These are phyloP conservation scores for Eulacestoma nigropectus DNA, from an alignment of 2,113 vertebrate genomes.

Conservation along the genomic window DNA sequence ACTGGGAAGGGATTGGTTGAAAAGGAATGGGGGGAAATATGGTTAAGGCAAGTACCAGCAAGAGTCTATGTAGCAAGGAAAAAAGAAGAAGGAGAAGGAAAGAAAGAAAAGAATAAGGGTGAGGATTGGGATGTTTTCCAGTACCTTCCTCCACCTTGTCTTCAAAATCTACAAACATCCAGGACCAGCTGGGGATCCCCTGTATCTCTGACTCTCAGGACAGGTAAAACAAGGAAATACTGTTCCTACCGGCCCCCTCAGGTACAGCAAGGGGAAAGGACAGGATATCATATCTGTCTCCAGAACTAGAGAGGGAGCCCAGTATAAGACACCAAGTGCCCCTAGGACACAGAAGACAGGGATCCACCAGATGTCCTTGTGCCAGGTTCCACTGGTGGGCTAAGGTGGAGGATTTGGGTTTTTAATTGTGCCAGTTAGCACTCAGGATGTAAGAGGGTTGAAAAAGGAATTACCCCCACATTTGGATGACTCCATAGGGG, in stretches of 20 bases:
- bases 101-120: background rate
- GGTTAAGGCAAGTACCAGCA: background rate
- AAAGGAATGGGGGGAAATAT: background rate
- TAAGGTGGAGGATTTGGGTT: background rate
- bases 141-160: background rate
- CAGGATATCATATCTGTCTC: background rate
- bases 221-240: background rate
- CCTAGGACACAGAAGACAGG: background rate
- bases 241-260: background rate
- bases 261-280: background rate
- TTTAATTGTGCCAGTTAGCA: background rate
- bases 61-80: background rate
- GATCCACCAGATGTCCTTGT: background rate
- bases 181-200: background rate
- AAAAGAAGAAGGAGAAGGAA: background rate
- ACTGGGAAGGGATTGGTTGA: background rate
- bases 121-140: background rate
- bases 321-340: background rate
- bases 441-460: background rate
- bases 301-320: background rate
- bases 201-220: background rate
- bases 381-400: background rate
- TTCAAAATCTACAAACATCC: background rate
- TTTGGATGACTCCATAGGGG: background rate
- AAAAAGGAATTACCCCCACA: background rate